Base-by-base conservation (phyloP, 2,888 invertebrate genomes). In the Drosophila recens region DNA sequence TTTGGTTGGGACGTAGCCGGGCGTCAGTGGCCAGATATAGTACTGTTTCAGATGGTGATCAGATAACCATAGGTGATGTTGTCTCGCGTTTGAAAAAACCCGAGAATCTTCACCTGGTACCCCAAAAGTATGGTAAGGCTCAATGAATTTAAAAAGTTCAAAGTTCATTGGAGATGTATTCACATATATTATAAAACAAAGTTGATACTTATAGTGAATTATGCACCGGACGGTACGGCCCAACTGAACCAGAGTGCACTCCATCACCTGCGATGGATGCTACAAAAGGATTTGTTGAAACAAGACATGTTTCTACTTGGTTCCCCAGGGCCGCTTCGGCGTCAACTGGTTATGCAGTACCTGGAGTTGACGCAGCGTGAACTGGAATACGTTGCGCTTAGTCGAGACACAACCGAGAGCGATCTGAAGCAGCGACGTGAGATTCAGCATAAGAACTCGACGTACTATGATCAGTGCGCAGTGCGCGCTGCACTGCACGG, bases 261-360 rank as follows among this genome's bases (percentile, higher is more conserved):
- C 5, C 94, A 95, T 71, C 97, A 98, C 91, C 93, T 99, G 81
- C 94, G 97, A 94, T 99, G 99, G 99, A 97, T 99, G 95, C 95
- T 98, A 93, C 98, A 99, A 91, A 99, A 99, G 91, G 98, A 99
- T 92, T 91, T 95, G 27, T 93, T 99, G 4, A 96, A 97, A 0
- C 99, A 99, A 92, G 99, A 99, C 90, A 97, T 99, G 93, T 99
- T 99, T 92, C 93, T 99, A 38, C 95, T 99, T 67, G 99, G 99
- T 0, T 95, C 96, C 30, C 99, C 99, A 8, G 99, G 99, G 0
- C 96, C 97, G 0, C 64, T 80, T 66, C 95, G 97, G 82, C 94
- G 98, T 57, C 95, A 96, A 90, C 93, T 99, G 57, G 98, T 98
- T 0, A 94, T 98, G 93, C 96, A 97, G 90, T 97, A 97, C 93